Evolutionary conservation across 2,797 vertebrate species (phyloP), one percentile per base, ranked within the genome.

Genomic region (Sebastiscus tertius): DNA sequence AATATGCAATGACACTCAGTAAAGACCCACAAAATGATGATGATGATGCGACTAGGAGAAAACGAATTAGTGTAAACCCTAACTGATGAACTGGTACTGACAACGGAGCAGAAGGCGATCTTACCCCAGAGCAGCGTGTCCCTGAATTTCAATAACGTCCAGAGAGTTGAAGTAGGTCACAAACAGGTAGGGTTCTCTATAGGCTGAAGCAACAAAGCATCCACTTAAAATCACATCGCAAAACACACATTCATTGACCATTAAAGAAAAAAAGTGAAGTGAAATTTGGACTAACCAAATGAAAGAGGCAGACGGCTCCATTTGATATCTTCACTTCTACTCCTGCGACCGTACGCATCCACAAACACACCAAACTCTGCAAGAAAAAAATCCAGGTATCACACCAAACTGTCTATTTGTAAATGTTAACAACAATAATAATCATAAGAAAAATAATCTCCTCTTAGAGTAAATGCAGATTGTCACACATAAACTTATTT

Each of bases 121-220:
- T 96, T 93, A 99, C 98, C 98, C 97, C 14, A 99, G 92, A 70
- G 98, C 96, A 87, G 97, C 95, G 31, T 98, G 97, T 74, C 97
- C 97, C 94, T 98, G 98, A 92, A 99, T 97, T 94, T 99, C 98
- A 10, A 99, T 98, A 61, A 99, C 98, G 86, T 99, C 98, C 75
- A 99, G 96, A 84, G 98, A 99, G 94, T 98, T 99, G 95, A 99
- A 99, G 94, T 99, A 98, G 77, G 98, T 99, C 95, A 99, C 98
- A 88, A 99, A 99, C 85, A 99, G 94, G 88, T 99, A 99, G 3
- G 98, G 98, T 77, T 99, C 98, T 94, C 98, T 96, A 87, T 99
- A 99, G 85, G 98, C 98, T 99, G 94, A 82, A 80, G 90, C 9
- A 75, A 6, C n/a, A 82, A 84, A 76, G 68, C 72, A 42, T 58